Conservation (phyloP, 2,113 vertebrate genomes). For the Oxyruncus cristatus region DNA sequence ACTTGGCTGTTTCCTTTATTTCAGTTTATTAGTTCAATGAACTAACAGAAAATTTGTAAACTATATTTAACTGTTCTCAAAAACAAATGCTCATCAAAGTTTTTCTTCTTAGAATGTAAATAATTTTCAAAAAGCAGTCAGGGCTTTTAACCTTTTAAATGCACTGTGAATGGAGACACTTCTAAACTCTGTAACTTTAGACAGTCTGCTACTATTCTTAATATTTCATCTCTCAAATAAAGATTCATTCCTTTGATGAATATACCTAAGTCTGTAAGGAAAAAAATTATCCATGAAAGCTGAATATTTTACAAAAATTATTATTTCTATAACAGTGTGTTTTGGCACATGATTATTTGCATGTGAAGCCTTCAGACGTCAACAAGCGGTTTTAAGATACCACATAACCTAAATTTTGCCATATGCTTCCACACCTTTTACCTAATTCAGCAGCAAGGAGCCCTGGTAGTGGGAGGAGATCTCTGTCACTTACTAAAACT, state of each 20-base stretch:
- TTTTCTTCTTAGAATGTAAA: not conserved
- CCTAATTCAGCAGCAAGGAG: not conserved
- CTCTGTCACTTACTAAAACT: not conserved
- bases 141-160: not conserved
- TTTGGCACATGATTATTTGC: not conserved
- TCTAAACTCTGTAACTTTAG: not conserved
- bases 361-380: not conserved
- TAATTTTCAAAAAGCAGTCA: not conserved
- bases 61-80: not conserved
- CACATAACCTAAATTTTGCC: not conserved
- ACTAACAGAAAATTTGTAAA: not conserved
- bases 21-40: not conserved
- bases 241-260: not conserved
- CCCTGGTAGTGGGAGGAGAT: not conserved
- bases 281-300: not conserved
- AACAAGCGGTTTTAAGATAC: not conserved
- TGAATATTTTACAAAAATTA: not conserved
- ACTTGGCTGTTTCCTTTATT: not conserved
- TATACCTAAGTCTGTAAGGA: not conserved
- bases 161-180: not conserved
- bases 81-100: not conserved
- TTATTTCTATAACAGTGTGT: not conserved
- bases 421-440: not conserved
- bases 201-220: not conserved
- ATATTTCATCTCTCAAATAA: not conserved